Percentiles rank a stretch among this genome's conserved stretches.
These are phyloP conservation scores for Sphaeridia pumilis DNA, from an alignment of 2,888 invertebrate species.

Conservation along the genomic window DNA sequence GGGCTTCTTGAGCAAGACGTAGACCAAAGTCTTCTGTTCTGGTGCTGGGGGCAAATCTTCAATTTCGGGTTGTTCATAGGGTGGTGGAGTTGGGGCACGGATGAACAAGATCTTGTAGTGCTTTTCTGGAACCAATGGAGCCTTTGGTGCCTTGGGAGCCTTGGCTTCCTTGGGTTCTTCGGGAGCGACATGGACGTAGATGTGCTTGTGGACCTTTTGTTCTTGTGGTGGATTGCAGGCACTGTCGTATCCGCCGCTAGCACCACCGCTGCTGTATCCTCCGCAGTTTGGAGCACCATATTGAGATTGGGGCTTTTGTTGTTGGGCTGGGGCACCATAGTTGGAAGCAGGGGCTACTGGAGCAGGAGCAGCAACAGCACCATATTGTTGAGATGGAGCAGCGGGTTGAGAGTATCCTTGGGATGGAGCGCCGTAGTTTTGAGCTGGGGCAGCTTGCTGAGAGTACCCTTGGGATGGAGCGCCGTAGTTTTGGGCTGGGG, in stretches of 20 bases:
- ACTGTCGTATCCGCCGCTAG: slow-evolving; percentile 1
- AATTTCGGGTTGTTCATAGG: slow-evolving; percentile 18
- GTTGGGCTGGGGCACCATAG: slow-evolving; percentile 4
- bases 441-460: too few species aligned
- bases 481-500: not conserved
- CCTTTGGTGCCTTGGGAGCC: slow-evolving; percentile 50
- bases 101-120: slow-evolving; percentile 77
- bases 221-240: slow-evolving; percentile 5
- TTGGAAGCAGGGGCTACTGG: not conserved
- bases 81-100: slow-evolving; percentile 43
- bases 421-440: too few species aligned
- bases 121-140: slow-evolving; percentile 46
- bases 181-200: slow-evolving; percentile 79
- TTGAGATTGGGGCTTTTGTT: slow-evolving; percentile 4
- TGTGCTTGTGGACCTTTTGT: slow-evolving; percentile 38
- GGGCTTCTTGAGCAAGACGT: slow-evolving; percentile 27
- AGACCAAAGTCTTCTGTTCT: slow-evolving; percentile 30
- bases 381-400: not conserved
- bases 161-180: slow-evolving; percentile 53
- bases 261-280: slow-evolving; percentile 1
- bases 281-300: not conserved
- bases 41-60: slow-evolving; percentile 24
- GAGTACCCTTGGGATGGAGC: slow-evolving; percentile 20
- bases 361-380: not conserved
- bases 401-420: slow-evolving; percentile 10